phyloP scores from a whole-genome alignment of 2,797 vertebrate species.

The Rallus crepitans region DNA sequence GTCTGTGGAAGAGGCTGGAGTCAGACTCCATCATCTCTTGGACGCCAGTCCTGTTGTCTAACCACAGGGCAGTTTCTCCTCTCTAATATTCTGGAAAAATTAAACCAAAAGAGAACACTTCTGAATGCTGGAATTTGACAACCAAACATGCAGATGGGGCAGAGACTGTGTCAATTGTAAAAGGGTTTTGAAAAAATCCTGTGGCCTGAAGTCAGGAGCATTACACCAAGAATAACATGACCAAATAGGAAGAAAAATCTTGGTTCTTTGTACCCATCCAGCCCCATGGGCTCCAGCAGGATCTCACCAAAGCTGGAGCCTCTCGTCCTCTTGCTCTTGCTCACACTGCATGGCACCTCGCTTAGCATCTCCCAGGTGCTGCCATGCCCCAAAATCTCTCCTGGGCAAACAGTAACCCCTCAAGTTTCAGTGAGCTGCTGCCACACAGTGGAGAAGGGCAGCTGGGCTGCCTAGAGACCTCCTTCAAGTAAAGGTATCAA shows the following conservation, averaged over 20 bases:
- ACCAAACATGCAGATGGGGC: slow-evolving; percentile 1
- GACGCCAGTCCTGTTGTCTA: background rate
- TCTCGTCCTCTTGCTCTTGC: accelerated
- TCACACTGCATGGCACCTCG: background rate
- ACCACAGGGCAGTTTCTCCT: slow-evolving; percentile 43
- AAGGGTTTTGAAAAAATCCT: slow-evolving; percentile 45
- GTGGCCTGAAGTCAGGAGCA: slow-evolving; percentile 11
- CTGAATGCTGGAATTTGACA: slow-evolving; percentile 30
- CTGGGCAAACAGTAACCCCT: background rate
- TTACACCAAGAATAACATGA: slow-evolving; percentile 46
- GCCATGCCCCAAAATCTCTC: background rate
- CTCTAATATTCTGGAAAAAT: slow-evolving; percentile 46
- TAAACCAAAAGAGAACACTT: slow-evolving; percentile 44
- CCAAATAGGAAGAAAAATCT: slow-evolving; percentile 38
- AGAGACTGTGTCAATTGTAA: slow-evolving; percentile 41
- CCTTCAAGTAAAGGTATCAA: background rate
- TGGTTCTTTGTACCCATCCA: background rate
- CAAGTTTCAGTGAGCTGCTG: background rate
- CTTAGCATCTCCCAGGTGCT: background rate
- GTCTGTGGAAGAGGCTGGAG: slow-evolving; percentile 18
- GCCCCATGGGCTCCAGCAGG: background rate
- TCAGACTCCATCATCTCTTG: slow-evolving; percentile 14
- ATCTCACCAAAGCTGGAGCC: background rate
- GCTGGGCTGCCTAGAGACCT: background rate
- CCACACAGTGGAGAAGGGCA: accelerated